phyloP scores from a whole-genome alignment of 2,797 vertebrate genomes.

The Myotis daubentonii region DNA sequence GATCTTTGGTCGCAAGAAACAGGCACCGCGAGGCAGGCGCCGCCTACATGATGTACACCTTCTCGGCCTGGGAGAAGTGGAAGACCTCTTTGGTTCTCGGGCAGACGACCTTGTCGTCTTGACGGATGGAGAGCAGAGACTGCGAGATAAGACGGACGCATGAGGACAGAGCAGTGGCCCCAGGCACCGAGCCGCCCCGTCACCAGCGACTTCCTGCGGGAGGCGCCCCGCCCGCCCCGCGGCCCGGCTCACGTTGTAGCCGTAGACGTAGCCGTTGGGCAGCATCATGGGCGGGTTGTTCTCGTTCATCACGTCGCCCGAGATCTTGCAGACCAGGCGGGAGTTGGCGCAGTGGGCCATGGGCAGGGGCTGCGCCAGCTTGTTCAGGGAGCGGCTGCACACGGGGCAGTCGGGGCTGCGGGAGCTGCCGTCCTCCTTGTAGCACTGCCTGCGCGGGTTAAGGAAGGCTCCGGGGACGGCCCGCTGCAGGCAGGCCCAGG shows the following conservation, averaged over 20 bases:
- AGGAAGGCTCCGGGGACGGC: conserved; percentile 73
- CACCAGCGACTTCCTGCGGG: background rate
- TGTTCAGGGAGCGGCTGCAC: conserved; percentile 99
- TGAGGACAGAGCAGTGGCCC: background rate
- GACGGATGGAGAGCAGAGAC: conserved; percentile 99
- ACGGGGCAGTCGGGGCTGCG: conserved; percentile 99
- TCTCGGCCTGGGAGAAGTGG: conserved; percentile 99
- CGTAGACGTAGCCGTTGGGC: conserved; percentile 99
- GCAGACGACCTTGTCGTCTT: conserved; percentile 99
- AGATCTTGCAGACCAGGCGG: conserved; percentile 99
- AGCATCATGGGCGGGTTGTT: conserved; percentile 99
- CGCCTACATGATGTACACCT: conserved; percentile 99
- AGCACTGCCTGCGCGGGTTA: conserved; percentile 93
- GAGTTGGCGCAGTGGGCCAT: conserved; percentile 99
- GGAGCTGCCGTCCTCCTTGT: conserved; percentile 98
- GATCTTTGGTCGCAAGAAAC: conserved; percentile 90
- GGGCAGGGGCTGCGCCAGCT: conserved; percentile 97
- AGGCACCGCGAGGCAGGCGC: conserved; percentile 75
- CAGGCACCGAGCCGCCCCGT: too few species aligned
- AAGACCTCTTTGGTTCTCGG: conserved; percentile 99
- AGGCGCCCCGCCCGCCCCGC: too few species aligned
- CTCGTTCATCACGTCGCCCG: conserved; percentile 99
- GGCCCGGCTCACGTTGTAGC: conserved; percentile 93
- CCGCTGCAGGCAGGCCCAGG: fast-evolving
- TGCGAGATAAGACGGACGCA: conserved; percentile 78